A percentile compares a stretch with the other conserved stretches of the same genome.
These are phyloP conservation scores for Alcedo atthis DNA, from an alignment of 2,797 vertebrate genomes.

Conservation along the genomic window DNA sequence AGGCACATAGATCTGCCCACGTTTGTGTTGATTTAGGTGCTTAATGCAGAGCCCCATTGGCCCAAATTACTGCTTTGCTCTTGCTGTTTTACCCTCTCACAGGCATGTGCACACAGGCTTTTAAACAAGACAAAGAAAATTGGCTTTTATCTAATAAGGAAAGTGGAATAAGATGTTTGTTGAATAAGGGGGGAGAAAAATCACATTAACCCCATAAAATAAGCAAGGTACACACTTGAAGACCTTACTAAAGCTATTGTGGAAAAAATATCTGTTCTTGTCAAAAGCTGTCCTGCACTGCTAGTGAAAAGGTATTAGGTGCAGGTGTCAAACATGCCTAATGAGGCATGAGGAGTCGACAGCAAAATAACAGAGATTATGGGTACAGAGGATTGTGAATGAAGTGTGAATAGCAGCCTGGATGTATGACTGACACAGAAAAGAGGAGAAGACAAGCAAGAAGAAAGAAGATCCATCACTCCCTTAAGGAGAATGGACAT, in stretches of 20 bases:
- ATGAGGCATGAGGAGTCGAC: constrained; percentile 78
- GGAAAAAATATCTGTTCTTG: constrained; percentile 65
- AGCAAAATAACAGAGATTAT: constrained; percentile 77
- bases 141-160: constrained; percentile 22
- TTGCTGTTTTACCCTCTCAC: neutral
- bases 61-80: constrained; percentile 19
- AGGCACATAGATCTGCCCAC: neutral
- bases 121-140: constrained; percentile 33
- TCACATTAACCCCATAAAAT: constrained; percentile 36
- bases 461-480: constrained; percentile 56
- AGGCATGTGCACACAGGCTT: neutral
- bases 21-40: neutral
- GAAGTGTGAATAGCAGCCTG: constrained; percentile 75
- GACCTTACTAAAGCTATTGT: constrained; percentile 62
- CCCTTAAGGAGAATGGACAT: constrained; percentile 55
- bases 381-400: constrained; percentile 71
- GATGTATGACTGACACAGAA: constrained; percentile 71
- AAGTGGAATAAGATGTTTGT: constrained; percentile 49
- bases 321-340: constrained; percentile 79
- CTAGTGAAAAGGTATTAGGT: constrained; percentile 70
- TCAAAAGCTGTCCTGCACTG: constrained; percentile 69
- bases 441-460: constrained; percentile 51
- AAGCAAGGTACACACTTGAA: neutral
- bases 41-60: neutral
- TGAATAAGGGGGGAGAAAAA: neutral